phyloP scores from a whole-genome alignment of 2,888 invertebrate genomes.

The Tridacna gigas region DNA sequence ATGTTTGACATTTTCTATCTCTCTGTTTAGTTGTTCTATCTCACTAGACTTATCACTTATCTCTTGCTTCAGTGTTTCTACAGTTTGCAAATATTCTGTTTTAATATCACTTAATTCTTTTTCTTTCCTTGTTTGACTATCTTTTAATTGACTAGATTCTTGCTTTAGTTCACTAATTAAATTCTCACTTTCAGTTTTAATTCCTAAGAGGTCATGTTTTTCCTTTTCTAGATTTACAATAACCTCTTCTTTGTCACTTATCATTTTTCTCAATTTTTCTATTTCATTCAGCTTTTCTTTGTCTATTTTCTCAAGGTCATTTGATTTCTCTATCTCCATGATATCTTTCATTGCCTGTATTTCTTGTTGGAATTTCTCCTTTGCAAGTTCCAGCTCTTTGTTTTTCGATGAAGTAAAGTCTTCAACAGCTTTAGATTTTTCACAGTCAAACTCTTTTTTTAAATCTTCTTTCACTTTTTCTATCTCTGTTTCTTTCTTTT shows the following conservation, averaged over 20 bases:
- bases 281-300: constrained; percentile 60
- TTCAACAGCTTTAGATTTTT: constrained; percentile 35
- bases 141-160: constrained; percentile 1
- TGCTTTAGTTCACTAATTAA: constrained; percentile 6
- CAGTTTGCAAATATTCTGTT: background rate
- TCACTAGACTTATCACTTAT: constrained; percentile 40
- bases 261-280: constrained; percentile 56
- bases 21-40: constrained; percentile 41
- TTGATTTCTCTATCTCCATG: constrained; percentile 56
- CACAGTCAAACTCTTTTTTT: constrained; percentile 13
- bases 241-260: constrained; percentile 31
- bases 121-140: background rate
- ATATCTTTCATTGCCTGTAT: constrained; percentile 57
- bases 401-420: constrained; percentile 32
- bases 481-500: constrained; percentile 45
- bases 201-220: constrained; percentile 1
- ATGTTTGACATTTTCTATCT: constrained; percentile 44
- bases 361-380: constrained; percentile 56
- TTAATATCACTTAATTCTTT: background rate
- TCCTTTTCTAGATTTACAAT: constrained; percentile 31
- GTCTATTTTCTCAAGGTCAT: constrained; percentile 59
- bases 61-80: constrained; percentile 31
- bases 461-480: constrained; percentile 45
- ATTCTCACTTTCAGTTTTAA: constrained; percentile 13
- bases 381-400: constrained; percentile 27